Evolutionary conservation across 1,140 invertebrate species (phyloP).

Genomic region (Lutraria rhynchaena): DNA sequence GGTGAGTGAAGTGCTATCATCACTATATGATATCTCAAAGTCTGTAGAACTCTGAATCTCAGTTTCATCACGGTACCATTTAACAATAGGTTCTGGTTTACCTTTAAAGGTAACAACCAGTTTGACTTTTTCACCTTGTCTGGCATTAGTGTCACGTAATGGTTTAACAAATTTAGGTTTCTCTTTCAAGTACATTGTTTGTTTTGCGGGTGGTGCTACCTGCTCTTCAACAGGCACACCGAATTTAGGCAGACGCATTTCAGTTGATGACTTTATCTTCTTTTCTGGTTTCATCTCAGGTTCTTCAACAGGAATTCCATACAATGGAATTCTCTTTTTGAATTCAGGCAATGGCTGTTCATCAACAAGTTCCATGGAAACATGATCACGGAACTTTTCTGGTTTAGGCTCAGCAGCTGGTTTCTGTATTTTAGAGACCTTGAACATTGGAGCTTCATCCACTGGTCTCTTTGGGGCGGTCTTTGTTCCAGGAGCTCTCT

Average conservation of each 20-base stretch:
- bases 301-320: constrained; percentile 64
- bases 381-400: constrained; percentile 68
- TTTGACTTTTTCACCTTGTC: constrained; percentile 88
- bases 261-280: constrained; percentile 30
- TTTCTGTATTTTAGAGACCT: constrained; percentile 72
- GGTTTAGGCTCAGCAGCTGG: constrained; percentile 65
- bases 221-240: constrained; percentile 40
- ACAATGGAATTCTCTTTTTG: constrained; percentile 73
- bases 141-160: constrained; percentile 82
- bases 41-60: constrained; percentile 77
- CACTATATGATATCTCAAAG: constrained; percentile 76
- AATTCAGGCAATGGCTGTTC: constrained; percentile 66
- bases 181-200: constrained; percentile 64
- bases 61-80: constrained; percentile 88
- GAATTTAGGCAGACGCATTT: constrained; percentile 51
- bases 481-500: constrained; percentile 59
- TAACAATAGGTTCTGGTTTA: constrained; percentile 88
- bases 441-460: constrained; percentile 70
- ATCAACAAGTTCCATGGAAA: constrained; percentile 72
- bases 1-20: constrained; percentile 86
- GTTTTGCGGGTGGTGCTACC: constrained; percentile 50
- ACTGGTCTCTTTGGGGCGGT: constrained; percentile 52
- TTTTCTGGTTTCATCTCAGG: constrained; percentile 29
- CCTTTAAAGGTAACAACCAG: constrained; percentile 90
- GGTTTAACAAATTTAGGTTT: constrained; percentile 73